Evolutionary conservation across 2,797 vertebrate genomes (phyloP).

Genomic region (Acanthurus lineatus): DNA sequence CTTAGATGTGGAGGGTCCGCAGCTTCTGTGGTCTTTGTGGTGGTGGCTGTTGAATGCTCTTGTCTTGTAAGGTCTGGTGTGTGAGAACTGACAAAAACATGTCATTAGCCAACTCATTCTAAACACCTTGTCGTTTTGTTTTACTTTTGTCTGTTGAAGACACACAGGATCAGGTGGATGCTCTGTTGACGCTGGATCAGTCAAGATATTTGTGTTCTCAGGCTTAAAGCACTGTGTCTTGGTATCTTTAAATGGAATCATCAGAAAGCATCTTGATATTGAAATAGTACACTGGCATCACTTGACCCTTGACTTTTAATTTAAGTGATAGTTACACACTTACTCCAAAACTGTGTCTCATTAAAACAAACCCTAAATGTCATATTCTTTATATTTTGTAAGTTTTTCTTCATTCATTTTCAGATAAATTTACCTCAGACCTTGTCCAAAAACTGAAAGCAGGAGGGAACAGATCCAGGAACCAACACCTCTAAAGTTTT

Average conservation of each 20-base stretch:
- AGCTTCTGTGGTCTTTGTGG: slow-evolving; percentile 72
- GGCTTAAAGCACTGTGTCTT: not conserved
- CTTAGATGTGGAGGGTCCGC: slow-evolving; percentile 47
- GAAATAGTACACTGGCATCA: not conserved
- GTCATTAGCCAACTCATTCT: slow-evolving; percentile 72
- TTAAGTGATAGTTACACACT: not conserved
- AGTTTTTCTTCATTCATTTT: not conserved
- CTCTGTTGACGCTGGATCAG: not conserved
- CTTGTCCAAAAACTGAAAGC: not conserved
- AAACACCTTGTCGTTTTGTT: slow-evolving; percentile 46
- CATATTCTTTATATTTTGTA: not conserved
- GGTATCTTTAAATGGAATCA: not conserved
- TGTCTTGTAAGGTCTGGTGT: slow-evolving; percentile 62
- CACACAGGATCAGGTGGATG: slow-evolving; percentile 81
- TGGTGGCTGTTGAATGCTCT: slow-evolving; percentile 62
- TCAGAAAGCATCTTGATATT: not conserved
- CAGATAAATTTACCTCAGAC: not conserved
- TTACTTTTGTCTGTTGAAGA: slow-evolving; percentile 68
- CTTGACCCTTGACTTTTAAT: not conserved
- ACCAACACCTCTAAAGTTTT: no score
- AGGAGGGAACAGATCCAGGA: no score
- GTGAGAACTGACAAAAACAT: slow-evolving; percentile 80
- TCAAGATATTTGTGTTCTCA: slow-evolving; percentile 1
- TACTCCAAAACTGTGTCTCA: not conserved
- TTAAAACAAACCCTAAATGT: not conserved